A percentile compares a stretch with the other conserved stretches of the same genome.
These are phyloP conservation scores for Idaea straminata DNA, from an alignment of 2,888 invertebrate genomes.

Conservation along the genomic window DNA sequence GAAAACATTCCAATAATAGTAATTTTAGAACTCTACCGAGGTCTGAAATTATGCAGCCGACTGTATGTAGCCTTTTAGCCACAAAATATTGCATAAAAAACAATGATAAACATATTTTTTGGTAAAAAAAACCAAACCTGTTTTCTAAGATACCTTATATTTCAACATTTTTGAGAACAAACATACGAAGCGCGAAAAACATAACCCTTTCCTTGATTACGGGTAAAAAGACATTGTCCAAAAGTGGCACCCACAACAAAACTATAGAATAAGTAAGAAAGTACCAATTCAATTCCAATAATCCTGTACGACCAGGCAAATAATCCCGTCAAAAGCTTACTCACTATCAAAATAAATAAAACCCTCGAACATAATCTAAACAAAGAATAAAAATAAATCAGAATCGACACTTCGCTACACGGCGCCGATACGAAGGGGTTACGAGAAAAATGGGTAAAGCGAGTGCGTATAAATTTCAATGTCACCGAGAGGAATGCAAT, in stretches of 20 bases:
- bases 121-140: too few relatives aligned
- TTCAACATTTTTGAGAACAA: too few relatives aligned
- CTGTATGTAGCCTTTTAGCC: background rate
- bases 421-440: constrained; percentile 19
- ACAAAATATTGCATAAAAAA: too few relatives aligned
- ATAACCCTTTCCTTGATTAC: too few relatives aligned
- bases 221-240: too few relatives aligned
- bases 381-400: constrained; percentile 19
- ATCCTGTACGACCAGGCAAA: background rate
- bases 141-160: too few relatives aligned
- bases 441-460: constrained; percentile 32
- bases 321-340: background rate
- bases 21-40: too few relatives aligned
- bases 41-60: too few relatives aligned
- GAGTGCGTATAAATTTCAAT: constrained; percentile 37
- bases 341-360: constrained; percentile 1
- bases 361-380: constrained; percentile 13
- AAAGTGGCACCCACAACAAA: background rate
- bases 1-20: too few relatives aligned
- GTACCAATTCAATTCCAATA: background rate
- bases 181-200: too few relatives aligned
- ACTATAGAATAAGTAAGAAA: background rate
- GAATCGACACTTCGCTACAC: constrained; percentile 9
- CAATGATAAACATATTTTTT: too few relatives aligned
- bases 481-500: constrained; percentile 31